Evolutionary conservation across 2,888 invertebrate species (phyloP).

Genomic region (Hypena proboscidalis): DNA sequence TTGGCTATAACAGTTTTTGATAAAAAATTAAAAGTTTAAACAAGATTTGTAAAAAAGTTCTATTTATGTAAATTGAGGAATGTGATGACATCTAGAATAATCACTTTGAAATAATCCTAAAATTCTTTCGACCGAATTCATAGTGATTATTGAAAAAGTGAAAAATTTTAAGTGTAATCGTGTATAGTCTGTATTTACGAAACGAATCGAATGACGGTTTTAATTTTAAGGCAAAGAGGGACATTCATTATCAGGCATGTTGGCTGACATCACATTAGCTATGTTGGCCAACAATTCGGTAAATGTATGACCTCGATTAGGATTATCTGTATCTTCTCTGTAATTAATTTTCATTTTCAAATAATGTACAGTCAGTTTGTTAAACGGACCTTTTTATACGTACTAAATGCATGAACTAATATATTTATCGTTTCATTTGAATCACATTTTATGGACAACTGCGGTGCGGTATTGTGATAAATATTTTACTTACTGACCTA

Average conservation of each 20-base stretch:
- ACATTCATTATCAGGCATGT: too few relatives aligned
- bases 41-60: conserved; percentile 33
- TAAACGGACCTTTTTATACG: conserved; percentile 55
- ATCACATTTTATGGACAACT: conserved; percentile 36
- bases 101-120: conserved; percentile 55
- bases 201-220: conserved; percentile 57
- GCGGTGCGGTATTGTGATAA: conserved; percentile 60
- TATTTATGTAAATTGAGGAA: conserved; percentile 44
- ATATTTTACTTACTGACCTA: conserved; percentile 15
- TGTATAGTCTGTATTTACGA: conserved; percentile 45
- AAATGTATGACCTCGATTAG: conserved; percentile 43
- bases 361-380: conserved; percentile 42
- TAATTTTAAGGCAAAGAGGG: too few relatives aligned
- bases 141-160: conserved; percentile 54
- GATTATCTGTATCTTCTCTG: conserved; percentile 37
- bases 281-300: conserved; percentile 44
- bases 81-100: conserved; percentile 42
- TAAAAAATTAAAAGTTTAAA: too few relatives aligned
- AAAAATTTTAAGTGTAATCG: conserved; percentile 41
- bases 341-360: conserved; percentile 51
- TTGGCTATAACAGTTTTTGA: too few relatives aligned
- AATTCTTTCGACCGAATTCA: conserved; percentile 62
- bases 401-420: conserved; percentile 48
- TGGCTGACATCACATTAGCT: too few relatives aligned
- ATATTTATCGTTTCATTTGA: conserved; percentile 25